A percentile compares a stretch with the other conserved stretches of the same genome.
Evolutionary conservation across 2,888 invertebrate genomes (phyloP).

Genomic region (Protophormia terraenovae): DNA sequence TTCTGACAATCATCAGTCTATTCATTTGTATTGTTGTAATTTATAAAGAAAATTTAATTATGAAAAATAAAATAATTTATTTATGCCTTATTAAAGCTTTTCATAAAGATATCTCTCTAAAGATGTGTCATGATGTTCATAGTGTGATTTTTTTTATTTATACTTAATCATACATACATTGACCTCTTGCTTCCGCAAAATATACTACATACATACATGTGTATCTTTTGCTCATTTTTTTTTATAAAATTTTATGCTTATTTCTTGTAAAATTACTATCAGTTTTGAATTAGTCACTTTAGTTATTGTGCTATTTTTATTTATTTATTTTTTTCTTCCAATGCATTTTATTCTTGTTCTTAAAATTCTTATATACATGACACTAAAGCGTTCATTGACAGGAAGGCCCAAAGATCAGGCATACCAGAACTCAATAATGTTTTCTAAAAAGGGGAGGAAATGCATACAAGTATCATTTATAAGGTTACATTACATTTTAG

Average conservation of each 20-base stretch:
- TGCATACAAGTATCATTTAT: conserved; percentile 30
- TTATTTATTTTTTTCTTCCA: not conserved
- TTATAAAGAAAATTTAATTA: conserved; percentile 51
- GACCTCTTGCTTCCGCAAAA: conserved; percentile 67
- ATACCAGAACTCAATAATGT: not conserved
- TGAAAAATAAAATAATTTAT: conserved; percentile 41
- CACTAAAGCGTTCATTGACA: conserved; percentile 41
- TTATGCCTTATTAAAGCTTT: conserved; percentile 20
- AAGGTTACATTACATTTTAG: conserved; percentile 16
- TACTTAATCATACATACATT: conserved; percentile 58
- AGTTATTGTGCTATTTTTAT: not conserved
- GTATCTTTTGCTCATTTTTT: not conserved
- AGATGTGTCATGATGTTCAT: conserved; percentile 56
- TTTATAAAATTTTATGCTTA: conserved; percentile 15
- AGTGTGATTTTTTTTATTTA: conserved; percentile 39
- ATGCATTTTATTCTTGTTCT: not conserved
- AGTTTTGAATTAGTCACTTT: conserved; percentile 56
- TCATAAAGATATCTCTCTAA: not conserved
- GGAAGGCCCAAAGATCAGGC: conserved; percentile 7
- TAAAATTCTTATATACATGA: conserved; percentile 4
- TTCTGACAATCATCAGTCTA: not conserved
- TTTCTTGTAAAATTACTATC: conserved; percentile 19
- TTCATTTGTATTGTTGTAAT: not conserved
- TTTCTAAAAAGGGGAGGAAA: conserved; percentile 28
- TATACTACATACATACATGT: not conserved